Evolutionary conservation across 1,140 invertebrate genomes (phyloP).

Genomic region (Drosophila yakuba): DNA sequence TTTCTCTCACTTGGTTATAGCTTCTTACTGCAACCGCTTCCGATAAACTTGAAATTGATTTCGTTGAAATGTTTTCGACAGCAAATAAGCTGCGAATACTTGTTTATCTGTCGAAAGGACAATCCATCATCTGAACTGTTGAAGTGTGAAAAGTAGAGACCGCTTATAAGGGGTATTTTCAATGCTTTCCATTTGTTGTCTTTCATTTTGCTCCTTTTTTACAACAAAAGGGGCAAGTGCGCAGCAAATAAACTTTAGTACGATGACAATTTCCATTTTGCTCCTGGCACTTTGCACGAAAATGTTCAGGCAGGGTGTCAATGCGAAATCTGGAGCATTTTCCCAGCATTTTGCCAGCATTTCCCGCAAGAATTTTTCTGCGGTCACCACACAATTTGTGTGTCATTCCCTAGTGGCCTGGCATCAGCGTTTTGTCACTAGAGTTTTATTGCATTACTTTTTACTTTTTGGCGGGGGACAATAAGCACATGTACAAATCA

Average conservation of each 20-base stretch:
- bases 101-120: conserved; percentile 20
- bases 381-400: conserved; percentile 73
- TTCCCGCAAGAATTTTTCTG: conserved; percentile 18
- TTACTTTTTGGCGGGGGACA: conserved; percentile 35
- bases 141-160: conserved; percentile 10
- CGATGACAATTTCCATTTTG: conserved; percentile 56
- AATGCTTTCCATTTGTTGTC: conserved; percentile 11
- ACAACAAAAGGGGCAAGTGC: conserved; percentile 27
- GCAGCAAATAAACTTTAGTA: conserved; percentile 61
- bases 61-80: conserved; percentile 18
- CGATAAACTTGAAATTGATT: conserved; percentile 18
- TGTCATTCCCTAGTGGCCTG: conserved; percentile 56
- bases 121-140: conserved; percentile 35
- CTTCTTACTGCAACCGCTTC: background rate
- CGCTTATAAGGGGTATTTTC: conserved; percentile 15
- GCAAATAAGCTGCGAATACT: conserved; percentile 24
- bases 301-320: conserved; percentile 49
- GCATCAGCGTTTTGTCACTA: conserved; percentile 38
- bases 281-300: conserved; percentile 34
- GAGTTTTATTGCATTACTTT: conserved; percentile 61
- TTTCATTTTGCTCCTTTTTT: conserved; percentile 21
- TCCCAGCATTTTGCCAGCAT: background rate
- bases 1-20: too few relatives aligned
- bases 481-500: conserved; percentile 72
- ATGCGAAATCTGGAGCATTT: conserved; percentile 31